Conservation (phyloP, 2,797 vertebrate species). For the Cichlasoma orientale region DNA sequence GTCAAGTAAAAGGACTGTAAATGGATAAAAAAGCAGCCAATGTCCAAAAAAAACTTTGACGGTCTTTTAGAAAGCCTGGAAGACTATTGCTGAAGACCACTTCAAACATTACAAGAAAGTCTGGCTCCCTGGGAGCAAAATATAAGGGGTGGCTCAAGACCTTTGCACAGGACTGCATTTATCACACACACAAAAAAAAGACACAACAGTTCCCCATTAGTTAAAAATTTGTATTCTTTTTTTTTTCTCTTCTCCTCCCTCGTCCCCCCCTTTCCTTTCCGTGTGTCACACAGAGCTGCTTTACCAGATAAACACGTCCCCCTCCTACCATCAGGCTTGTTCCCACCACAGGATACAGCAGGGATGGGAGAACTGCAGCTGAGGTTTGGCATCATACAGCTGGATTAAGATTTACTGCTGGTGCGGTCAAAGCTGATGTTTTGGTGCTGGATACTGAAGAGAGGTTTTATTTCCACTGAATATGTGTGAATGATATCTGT, state of each 20-base stretch:
- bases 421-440: conserved; percentile 36
- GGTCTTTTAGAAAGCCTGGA: neutral
- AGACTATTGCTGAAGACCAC: neutral
- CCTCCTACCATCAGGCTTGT: conserved; percentile 24
- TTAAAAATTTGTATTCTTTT: neutral
- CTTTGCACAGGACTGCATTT: neutral
- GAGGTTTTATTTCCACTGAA: conserved; percentile 41
- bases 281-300: conserved; percentile 27
- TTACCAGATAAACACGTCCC: conserved; percentile 42
- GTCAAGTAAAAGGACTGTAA: neutral
- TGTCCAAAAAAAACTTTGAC: neutral
- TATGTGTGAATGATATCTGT: conserved; percentile 10
- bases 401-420: conserved; percentile 44
- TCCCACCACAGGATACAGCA: conserved; percentile 36
- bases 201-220: neutral
- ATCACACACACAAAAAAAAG: neutral
- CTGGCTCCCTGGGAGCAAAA: neutral
- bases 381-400: conserved; percentile 43
- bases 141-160: neutral
- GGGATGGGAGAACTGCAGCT: conserved; percentile 1
- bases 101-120: neutral
- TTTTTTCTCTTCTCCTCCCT: neutral
- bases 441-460: conserved; percentile 25
- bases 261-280: conserved; percentile 2
- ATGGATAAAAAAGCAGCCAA: neutral